Evolutionary conservation across 2,888 invertebrate genomes (phyloP).

Genomic region (Dysmachus trigonus): DNA sequence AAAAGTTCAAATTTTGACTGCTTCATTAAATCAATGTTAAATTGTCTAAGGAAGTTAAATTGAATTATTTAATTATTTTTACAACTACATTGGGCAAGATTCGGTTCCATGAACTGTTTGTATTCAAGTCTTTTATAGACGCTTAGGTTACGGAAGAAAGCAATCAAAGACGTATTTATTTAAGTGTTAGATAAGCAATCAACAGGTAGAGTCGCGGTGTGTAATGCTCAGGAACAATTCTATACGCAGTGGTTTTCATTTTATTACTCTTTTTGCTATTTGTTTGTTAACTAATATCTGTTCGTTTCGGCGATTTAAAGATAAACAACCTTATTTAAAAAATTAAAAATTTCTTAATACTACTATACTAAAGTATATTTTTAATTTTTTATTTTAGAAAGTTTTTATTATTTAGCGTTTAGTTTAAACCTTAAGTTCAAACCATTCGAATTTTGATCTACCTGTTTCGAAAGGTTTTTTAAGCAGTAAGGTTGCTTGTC

Average conservation of each 20-base stretch:
- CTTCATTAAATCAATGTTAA: conserved; percentile 37
- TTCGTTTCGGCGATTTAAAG: background rate
- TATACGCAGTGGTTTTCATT: conserved; percentile 39
- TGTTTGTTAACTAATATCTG: background rate
- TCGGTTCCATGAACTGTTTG: conserved; percentile 42
- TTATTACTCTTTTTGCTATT: background rate
- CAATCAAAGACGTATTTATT: conserved; percentile 38
- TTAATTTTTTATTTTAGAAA: too few species aligned
- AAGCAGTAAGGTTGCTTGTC: background rate
- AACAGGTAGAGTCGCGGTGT: background rate
- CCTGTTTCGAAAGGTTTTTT: background rate
- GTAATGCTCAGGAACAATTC: background rate
- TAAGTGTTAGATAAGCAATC: conserved; percentile 35
- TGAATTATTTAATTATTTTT: conserved; percentile 34
- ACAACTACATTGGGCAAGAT: conserved; percentile 32
- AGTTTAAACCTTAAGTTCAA: background rate
- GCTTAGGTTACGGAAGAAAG: background rate
- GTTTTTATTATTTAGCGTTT: too few species aligned
- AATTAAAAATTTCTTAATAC: background rate
- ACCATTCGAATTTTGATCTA: background rate
- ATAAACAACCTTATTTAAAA: background rate
- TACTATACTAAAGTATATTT: background rate
- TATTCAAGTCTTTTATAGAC: conserved; percentile 9
- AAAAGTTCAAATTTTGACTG: conserved; percentile 35
- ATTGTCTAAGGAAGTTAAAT: conserved; percentile 25